Conservation (phyloP, 2,797 vertebrate species). For the Loris lydekkerianus region DNA sequence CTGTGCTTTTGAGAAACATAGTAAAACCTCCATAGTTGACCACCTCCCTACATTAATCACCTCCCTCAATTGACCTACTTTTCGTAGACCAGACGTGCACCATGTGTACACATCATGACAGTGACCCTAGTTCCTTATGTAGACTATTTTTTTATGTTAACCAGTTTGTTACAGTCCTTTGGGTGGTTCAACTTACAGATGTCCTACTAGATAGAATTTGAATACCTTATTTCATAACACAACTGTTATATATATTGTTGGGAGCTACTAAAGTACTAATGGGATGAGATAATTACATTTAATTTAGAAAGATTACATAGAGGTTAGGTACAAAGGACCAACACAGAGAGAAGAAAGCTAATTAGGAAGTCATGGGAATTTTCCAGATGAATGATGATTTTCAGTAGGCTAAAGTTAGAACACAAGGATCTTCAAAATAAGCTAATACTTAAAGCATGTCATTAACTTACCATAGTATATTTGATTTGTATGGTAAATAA, state of each 20-base stretch:
- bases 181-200: no score
- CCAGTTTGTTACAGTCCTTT: no score
- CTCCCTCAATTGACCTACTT: no score
- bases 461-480: background rate
- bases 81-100: no score
- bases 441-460: background rate
- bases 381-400: background rate
- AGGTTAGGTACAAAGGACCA: background rate
- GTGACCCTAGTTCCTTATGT: no score
- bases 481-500: background rate
- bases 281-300: background rate
- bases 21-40: no score
- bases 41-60: no score
- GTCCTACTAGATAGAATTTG: background rate
- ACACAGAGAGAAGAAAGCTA: background rate
- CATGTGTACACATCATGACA: no score
- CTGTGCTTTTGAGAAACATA: background rate
- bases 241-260: background rate
- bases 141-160: no score
- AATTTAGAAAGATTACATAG: background rate
- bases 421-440: constrained; percentile 12
- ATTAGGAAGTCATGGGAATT: background rate
- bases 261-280: constrained; percentile 16
- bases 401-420: background rate
- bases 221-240: background rate